Base-by-base conservation (phyloP, 2,888 invertebrate genomes). In the Monopis laevigella region DNA sequence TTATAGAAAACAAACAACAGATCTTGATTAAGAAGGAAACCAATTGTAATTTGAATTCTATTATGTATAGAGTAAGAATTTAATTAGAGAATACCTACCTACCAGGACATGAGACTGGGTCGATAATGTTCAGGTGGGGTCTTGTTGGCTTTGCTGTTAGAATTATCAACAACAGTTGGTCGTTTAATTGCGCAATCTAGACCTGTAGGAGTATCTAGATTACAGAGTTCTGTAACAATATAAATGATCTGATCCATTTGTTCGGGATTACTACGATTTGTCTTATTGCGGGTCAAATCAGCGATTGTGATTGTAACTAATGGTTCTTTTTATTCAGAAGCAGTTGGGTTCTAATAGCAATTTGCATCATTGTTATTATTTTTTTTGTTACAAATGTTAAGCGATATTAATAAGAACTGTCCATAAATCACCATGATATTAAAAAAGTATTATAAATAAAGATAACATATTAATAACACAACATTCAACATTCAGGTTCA, bases 201-300 rank as follows among this genome's bases (percentile, higher is more conserved):
- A 52, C 46, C 52, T 44, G 60, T 64, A 54, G 60, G 64, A 56
- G 64, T 58, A 47, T 51, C 56, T 53, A 56, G 56, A 60, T 57
- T 54, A 49, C 49, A 49, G 51, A 36, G 36, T 21, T 16, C 13
- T 14, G 32, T 32, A 32, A 32, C 32, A 32, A 32, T 32, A 32
- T 32, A 32, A 32, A 32, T 32, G 32, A 32, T 32, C 32, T 17
- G 32, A 17, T 17, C 32, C 17, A 32, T 32, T 32, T 17, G 32
- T 32, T 13, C 32, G 32, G 32, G 32, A 14, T 17, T 17, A 17
- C 17, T 32, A 32, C 32, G 16, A 32, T 32, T 32, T 32, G 17
- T 32, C 32, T 32, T 32, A 17, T 32, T 32, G 32, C 32, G 29
- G 32, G 32, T 32, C 32, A 32, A 32, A 4, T 29, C 29, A 29